These are phyloP conservation scores for Heterodera filipjevi DNA, from an alignment of 2,888 invertebrate species.

Conservation along the genomic window DNA sequence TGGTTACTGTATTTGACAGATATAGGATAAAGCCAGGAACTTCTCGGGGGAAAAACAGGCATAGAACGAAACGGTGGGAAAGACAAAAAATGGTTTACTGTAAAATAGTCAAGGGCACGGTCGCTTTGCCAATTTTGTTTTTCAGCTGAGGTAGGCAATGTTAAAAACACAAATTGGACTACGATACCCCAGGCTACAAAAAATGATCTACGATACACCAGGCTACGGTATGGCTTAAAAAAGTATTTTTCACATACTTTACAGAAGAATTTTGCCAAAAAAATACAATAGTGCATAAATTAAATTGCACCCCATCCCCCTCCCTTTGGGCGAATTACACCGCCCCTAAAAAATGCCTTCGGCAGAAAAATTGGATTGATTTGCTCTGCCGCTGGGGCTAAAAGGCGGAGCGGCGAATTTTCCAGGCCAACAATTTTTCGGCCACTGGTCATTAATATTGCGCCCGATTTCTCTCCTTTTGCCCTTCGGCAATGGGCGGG, in stretches of 20 bases:
- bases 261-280: neutral
- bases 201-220: no score
- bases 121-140: no score
- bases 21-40: no score
- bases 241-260: neutral
- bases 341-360: neutral
- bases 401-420: neutral
- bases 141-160: no score
- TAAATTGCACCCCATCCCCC: neutral
- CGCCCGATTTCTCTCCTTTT: neutral
- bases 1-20: no score
- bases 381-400: neutral
- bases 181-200: no score
- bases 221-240: no score
- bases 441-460: constrained; percentile 4
- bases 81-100: no score
- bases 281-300: neutral
- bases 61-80: no score
- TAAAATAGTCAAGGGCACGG: no score
- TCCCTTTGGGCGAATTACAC: neutral
- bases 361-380: neutral
- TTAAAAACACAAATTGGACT: no score
- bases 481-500: neutral
- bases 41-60: no score
- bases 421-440: neutral